Percentiles rank a stretch among this genome's conserved stretches.
phyloP scores from a whole-genome alignment of 2,888 invertebrate species.

The Furcula furcula region DNA sequence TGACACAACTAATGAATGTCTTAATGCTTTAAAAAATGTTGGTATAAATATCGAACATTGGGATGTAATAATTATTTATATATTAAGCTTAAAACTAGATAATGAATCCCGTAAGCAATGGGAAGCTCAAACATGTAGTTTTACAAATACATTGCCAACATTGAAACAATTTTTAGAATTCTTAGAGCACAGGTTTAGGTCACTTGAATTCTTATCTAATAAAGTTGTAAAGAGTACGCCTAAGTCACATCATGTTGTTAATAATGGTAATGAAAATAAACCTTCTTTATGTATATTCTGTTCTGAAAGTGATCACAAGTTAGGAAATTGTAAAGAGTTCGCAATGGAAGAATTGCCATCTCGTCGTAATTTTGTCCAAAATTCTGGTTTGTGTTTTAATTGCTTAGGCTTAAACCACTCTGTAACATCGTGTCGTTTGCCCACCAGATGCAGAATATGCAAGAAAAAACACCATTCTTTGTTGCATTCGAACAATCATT shows the following conservation, averaged over 20 bases:
- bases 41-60: slow-evolving; percentile 1
- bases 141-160: neutral
- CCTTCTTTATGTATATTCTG: slow-evolving; percentile 8
- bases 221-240: neutral
- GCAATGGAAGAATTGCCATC: slow-evolving; percentile 3
- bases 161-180: slow-evolving; percentile 1
- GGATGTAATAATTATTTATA: slow-evolving; percentile 2
- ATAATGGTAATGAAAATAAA: neutral
- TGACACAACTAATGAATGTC: slow-evolving; percentile 4
- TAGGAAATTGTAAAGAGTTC: slow-evolving; percentile 13
- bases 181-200: slow-evolving; percentile 4
- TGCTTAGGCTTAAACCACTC: slow-evolving; percentile 6
- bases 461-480: slow-evolving; percentile 7
- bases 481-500: slow-evolving; percentile 4
- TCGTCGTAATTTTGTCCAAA: slow-evolving; percentile 8
- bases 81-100: slow-evolving; percentile 2
- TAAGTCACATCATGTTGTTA: too few species aligned
- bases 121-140: neutral
- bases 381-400: slow-evolving; percentile 9
- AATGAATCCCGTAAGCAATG: slow-evolving; percentile 1
- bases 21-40: slow-evolving; percentile 1
- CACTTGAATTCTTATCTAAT: neutral
- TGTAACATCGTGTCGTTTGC: neutral
- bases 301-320: slow-evolving; percentile 5
- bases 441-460: slow-evolving; percentile 3